Percentiles rank a stretch among this genome's conserved stretches.
Evolutionary conservation across 2,888 invertebrate species (phyloP).

Genomic region (Xestia xanthographa): DNA sequence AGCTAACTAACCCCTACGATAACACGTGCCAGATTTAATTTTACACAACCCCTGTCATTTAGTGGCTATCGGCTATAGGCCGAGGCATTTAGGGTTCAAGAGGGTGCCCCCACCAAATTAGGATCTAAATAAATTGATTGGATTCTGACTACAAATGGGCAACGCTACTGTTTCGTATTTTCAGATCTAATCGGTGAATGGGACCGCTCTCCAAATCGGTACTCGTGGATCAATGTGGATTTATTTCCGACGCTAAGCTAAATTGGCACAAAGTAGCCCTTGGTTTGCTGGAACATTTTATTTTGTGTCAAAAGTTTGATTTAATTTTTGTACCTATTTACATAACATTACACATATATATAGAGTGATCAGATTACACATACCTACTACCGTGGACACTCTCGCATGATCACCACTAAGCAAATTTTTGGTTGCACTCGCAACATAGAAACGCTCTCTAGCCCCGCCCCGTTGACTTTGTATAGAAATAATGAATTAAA

Average conservation of each 20-base stretch:
- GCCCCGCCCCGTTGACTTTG: too few species aligned
- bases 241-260: slow-evolving; percentile 45
- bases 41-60: slow-evolving; percentile 40
- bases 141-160: slow-evolving; percentile 61
- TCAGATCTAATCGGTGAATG: slow-evolving; percentile 56
- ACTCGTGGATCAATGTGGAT: slow-evolving; percentile 52
- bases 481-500: too few species aligned
- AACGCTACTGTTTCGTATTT: slow-evolving; percentile 47
- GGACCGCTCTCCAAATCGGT: slow-evolving; percentile 61
- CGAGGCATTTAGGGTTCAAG: slow-evolving; percentile 25
- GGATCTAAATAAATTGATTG: slow-evolving; percentile 64
- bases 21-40: slow-evolving; percentile 43
- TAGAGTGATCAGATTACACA: neutral
- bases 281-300: slow-evolving; percentile 34
- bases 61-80: slow-evolving; percentile 2
- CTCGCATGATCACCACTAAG: too few species aligned
- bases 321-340: neutral
- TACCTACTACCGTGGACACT: too few species aligned
- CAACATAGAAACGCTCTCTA: too few species aligned
- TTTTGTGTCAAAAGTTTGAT: neutral
- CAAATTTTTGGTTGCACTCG: too few species aligned
- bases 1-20: slow-evolving; percentile 24
- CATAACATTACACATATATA: neutral
- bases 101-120: slow-evolving; percentile 42
- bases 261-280: slow-evolving; percentile 51